Evolutionary conservation across 1,140 invertebrate genomes (phyloP), one percentile per base, ranked within the genome.

Genomic region (Camponotus floridanus): DNA sequence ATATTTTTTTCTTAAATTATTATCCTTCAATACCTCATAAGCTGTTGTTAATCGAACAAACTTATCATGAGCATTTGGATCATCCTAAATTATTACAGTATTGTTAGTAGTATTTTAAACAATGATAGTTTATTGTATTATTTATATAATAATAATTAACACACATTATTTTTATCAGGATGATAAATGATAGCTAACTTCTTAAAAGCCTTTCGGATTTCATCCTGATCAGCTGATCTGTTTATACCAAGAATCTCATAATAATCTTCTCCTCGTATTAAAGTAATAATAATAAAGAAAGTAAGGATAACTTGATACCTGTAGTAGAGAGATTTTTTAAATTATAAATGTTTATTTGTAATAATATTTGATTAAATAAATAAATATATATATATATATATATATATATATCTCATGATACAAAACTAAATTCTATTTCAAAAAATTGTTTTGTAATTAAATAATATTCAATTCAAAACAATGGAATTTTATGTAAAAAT

Each of bases 131-230:
- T 39, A 68, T 55, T 48, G 6, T 6, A 45, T 18, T 76, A 51
- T 26, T 39, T 61, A 78, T 59, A 83, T 48, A 48, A 48, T 64
- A n/a, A 73, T 31, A 48, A 48, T 70, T 73, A 74, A 86, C 81
- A 71, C 95, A 98, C 97, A 86, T 95, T 95, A 95, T 98, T 98
- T 95, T 98, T 98, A 94, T 98, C 98, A 36, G 98, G 98, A 96
- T 98, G 98, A 86, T 97, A 95, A 88, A 96, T 96, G 3, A 98
- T 95, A 3, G 97, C 98, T 42, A 98, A 91, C 94, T 97, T 97
- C 94, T 98, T 98, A 92, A 98, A 98, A 31, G 97, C 97, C 94
- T 96, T 97, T 88, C 97, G 95, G 76, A 98, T 98, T 92, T 98
- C 97, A 92, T 97, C 96, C 73, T 96, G 95, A 85, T 96, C 96